Evolutionary conservation across 2,797 vertebrate species (phyloP), one percentile per base, ranked within the genome.

Genomic region (Limnodromus scolopaceus): DNA sequence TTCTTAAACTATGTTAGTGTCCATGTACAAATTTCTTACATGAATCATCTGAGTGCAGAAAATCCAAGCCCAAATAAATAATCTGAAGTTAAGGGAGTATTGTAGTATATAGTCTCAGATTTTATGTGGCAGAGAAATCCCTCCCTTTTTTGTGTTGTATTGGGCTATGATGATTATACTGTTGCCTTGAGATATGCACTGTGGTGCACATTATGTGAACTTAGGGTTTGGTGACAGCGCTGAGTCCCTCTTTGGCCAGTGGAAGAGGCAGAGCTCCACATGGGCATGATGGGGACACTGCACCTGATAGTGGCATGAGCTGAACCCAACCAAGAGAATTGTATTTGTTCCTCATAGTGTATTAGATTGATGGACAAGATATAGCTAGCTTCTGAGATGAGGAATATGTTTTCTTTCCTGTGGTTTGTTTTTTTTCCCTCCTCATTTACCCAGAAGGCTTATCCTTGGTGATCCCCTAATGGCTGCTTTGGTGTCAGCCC

Each of bases 211-310:
- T 55, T 58, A 46, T 66, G 15, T 41, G 14, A 76, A 32, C 30
- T 24, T 48, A n/a, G 38, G 28, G 4, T 58, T 78, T 82, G 54
- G 20, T 86, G 57, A 19, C n/a, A 48, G 1, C 0, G 3, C 2
- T 27, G 38, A 28, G 25, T 32, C n/a, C 30, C 25, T 38, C 45
- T 84, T 71, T 1, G 8, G 28, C 22, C 16, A 9, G 38, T 41
- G 58, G 32, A 61, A 69, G 54, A 53, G 18, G 46, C 45, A 71
- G 45, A 84, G 18, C 34, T 68, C 6, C 34, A 2, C 6, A 8
- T 17, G 11, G 3, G 0, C 1, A 1, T 38, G 13, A 4, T 32
- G 32, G 27, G 36, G 25, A 43, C 7, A 5, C 36, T 15, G 15
- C 24, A 28, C 8, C 53, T 45, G 39, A 9, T 4, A 38, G 36